A percentile compares a stretch with the other conserved stretches of the same genome.
phyloP scores from a whole-genome alignment of 2,888 invertebrate species.

The Trachelus tabidus region DNA sequence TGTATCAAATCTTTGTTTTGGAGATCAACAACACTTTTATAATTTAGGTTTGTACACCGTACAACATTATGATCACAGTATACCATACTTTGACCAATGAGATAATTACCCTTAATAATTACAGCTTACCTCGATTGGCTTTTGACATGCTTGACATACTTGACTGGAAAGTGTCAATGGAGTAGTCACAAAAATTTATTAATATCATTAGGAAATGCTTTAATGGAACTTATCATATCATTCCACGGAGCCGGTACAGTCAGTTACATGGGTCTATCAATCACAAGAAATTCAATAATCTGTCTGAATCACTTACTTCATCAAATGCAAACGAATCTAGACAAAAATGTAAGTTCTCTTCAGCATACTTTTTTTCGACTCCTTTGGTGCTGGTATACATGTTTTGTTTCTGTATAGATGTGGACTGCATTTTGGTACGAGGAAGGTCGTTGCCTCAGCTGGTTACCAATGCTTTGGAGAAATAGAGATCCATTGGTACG shows the following conservation, averaged over 20 bases:
- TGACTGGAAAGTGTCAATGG: constrained; percentile 68
- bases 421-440: constrained; percentile 57
- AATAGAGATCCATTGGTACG: constrained; percentile 69
- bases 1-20: constrained; percentile 67
- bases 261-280: constrained; percentile 71
- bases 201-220: constrained; percentile 61
- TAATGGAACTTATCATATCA: constrained; percentile 68
- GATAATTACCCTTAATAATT: constrained; percentile 25
- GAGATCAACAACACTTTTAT: constrained; percentile 70
- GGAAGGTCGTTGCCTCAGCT: constrained; percentile 51
- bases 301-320: constrained; percentile 69
- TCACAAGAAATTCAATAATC: constrained; percentile 68
- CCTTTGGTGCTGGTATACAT: background rate
- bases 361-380: background rate
- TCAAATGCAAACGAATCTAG: constrained; percentile 66
- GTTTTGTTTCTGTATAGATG: constrained; percentile 28
- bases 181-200: constrained; percentile 59
- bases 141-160: constrained; percentile 67
- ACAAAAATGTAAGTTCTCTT: constrained; percentile 58
- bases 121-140: constrained; percentile 69
- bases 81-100: background rate
- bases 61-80: background rate
- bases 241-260: constrained; percentile 69
- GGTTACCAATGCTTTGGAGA: constrained; percentile 66
- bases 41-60: constrained; percentile 65